Evolutionary conservation across 1,140 invertebrate species (phyloP).

Genomic region (Dreissena rostriformis): DNA sequence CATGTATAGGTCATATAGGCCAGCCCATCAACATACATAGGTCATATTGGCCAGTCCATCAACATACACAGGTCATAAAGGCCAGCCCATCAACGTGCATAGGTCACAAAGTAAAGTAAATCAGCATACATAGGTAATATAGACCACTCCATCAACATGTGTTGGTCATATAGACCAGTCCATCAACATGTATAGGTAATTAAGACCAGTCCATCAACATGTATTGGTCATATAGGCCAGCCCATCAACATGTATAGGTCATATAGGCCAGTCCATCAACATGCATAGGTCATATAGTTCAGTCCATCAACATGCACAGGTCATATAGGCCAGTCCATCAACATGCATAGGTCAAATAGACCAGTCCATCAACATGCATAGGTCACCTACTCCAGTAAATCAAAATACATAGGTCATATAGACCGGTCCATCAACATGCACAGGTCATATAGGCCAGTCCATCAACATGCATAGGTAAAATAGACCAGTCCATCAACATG

Average conservation of each 20-base stretch:
- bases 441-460: background rate
- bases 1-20: background rate
- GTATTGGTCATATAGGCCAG: background rate
- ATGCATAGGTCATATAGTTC: background rate
- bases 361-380: too few species aligned
- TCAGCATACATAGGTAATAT: background rate
- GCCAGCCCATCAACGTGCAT: background rate
- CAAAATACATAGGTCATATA: background rate
- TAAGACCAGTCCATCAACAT: too few species aligned
- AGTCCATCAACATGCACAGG: background rate
- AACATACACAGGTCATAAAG: background rate
- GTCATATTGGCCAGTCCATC: background rate
- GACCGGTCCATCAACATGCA: too few species aligned
- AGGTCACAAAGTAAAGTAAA: background rate
- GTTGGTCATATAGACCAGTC: background rate
- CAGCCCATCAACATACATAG: background rate
- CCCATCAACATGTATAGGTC: background rate
- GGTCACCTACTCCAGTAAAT: background rate
- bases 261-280: conserved; percentile 3
- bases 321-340: background rate
- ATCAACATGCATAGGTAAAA: background rate
- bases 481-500: too few species aligned
- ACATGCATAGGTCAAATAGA: too few species aligned
- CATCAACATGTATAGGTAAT: background rate
- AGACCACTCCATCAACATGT: background rate